A percentile compares a stretch with the other conserved stretches of the same genome.
Conservation (phyloP, 1,140 invertebrate species). For the Brachionus angularis region DNA sequence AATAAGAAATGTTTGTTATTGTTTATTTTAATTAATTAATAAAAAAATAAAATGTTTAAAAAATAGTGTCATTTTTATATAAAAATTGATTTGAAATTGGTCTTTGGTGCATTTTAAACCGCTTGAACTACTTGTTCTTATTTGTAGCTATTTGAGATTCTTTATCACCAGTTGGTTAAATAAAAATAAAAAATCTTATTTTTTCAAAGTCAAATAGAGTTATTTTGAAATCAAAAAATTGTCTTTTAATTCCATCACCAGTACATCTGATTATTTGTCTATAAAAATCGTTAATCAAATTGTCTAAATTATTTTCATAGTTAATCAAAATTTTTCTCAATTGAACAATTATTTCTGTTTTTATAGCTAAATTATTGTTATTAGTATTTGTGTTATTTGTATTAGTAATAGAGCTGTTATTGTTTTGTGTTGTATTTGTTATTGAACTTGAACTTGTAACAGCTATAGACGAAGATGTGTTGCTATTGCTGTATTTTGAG, state of each 20-base stretch:
- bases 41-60: no score
- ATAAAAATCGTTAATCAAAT: neutral
- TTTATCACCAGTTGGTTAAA: conserved; percentile 17
- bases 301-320: neutral
- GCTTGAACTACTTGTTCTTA: conserved; percentile 34
- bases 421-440: no score
- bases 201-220: conserved; percentile 13
- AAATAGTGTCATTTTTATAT: no score
- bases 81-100: no score
- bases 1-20: no score
- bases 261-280: conserved; percentile 39
- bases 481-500: no score
- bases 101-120: conserved; percentile 12
- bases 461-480: no score
- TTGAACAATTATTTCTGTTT: neutral
- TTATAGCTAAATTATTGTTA: neutral
- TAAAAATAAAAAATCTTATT: conserved; percentile 34
- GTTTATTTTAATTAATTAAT: no score
- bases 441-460: no score
- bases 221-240: conserved; percentile 38
- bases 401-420: no score
- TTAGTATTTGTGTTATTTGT: no score
- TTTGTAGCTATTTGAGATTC: conserved; percentile 14
- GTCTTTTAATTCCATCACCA: neutral
- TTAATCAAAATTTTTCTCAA: conserved; percentile 35